Conservation (phyloP, 2,113 vertebrate genomes). For the Lepus americanus region DNA sequence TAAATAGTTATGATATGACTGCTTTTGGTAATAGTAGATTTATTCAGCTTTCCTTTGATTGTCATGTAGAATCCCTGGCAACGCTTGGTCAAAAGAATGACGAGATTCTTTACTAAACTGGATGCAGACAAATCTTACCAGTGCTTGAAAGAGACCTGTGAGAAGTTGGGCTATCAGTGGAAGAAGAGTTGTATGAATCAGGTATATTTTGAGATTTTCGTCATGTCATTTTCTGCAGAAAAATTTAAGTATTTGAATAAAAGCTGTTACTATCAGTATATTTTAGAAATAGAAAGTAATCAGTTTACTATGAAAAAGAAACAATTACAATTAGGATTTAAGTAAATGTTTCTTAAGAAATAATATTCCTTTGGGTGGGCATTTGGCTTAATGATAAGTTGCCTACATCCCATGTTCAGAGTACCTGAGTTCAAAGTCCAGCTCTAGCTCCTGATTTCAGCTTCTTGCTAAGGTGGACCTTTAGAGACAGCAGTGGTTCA, state of each 20-base stretch:
- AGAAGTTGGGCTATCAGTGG: constrained; percentile 92
- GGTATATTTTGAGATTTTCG: constrained; percentile 83
- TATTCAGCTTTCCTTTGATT: constrained; percentile 47
- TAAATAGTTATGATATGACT: background rate
- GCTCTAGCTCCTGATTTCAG: too few relatives aligned
- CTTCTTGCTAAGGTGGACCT: too few relatives aligned
- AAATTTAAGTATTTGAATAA: constrained; percentile 50
- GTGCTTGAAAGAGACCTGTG: constrained; percentile 92
- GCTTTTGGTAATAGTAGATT: background rate
- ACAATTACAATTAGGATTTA: background rate
- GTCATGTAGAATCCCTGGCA: constrained; percentile 93
- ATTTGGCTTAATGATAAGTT: background rate
- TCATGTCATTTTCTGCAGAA: constrained; percentile 3
- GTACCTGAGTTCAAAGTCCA: too few relatives aligned
- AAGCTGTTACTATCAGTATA: background rate
- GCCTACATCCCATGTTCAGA: too few relatives aligned
- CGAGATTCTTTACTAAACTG: constrained; percentile 96
- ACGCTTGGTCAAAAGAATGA: constrained; percentile 95
- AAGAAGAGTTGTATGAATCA: constrained; percentile 95
- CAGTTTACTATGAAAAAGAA: constrained; percentile 61
- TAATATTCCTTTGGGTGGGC: background rate
- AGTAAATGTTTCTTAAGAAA: constrained; percentile 18
- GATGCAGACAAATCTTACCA: constrained; percentile 90
- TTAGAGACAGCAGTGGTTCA: too few relatives aligned
- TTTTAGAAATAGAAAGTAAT: background rate